These are phyloP conservation scores for Drosophila austrosaltans DNA, from an alignment of 2,888 invertebrate species.

Conservation along the genomic window DNA sequence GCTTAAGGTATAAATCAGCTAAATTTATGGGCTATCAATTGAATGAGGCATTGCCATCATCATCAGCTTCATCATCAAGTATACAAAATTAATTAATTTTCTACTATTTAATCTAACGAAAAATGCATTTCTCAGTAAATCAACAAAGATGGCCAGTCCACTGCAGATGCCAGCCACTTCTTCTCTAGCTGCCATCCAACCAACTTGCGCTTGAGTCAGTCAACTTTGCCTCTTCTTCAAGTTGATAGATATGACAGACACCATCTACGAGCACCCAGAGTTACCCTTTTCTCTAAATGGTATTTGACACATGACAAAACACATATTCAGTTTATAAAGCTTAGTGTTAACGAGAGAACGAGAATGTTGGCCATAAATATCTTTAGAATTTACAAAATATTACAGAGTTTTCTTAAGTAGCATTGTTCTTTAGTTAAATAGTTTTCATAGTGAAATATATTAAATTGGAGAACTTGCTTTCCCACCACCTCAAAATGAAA, in stretches of 20 bases:
- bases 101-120: slow-evolving; percentile 22
- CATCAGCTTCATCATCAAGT: slow-evolving; percentile 43
- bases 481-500: no score
- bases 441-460: no score
- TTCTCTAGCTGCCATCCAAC: neutral
- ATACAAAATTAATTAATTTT: slow-evolving; percentile 64
- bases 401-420: no score
- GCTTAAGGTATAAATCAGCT: slow-evolving; percentile 58
- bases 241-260: slow-evolving; percentile 60
- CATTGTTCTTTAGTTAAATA: no score
- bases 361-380: neutral
- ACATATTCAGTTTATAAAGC: slow-evolving; percentile 9
- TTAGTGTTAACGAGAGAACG: neutral
- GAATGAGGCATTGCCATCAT: slow-evolving; percentile 46
- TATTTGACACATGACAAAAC: slow-evolving; percentile 41
- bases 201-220: neutral
- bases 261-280: slow-evolving; percentile 45
- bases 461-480: no score
- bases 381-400: neutral
- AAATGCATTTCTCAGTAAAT: slow-evolving; percentile 36
- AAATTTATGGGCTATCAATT: slow-evolving; percentile 62
- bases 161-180: neutral
- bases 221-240: slow-evolving; percentile 33
- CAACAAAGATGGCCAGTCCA: slow-evolving; percentile 25
- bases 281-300: slow-evolving; percentile 27